Base-by-base conservation (phyloP, 1,140 invertebrate species). In the Notospermus geniculatus region DNA sequence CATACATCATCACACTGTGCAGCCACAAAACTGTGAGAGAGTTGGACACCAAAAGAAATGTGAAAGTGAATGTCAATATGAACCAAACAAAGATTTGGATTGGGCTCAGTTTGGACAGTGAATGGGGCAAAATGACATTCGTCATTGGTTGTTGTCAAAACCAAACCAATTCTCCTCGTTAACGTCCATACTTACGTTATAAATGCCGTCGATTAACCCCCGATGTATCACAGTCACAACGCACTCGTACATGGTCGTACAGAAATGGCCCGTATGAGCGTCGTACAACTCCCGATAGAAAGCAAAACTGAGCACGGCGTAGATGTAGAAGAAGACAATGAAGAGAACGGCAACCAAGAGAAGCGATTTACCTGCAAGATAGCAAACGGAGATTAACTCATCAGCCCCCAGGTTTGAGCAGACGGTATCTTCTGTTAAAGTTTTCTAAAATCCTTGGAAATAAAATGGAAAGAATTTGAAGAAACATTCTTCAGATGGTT, bases 281-380 rank as follows among this genome's bases (percentile, higher is more conserved):
- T 72, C 66, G 22, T 71, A 61, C 19, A 58, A 46, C 5, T 66
- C 68, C 5, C 74, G 62, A 28, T 69, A 64, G 43, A 77, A 64
- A 5, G 71, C 76, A 62, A 78, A 78, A 32, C 63, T 60, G 25
- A 75, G 43, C 43, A 78, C 60, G 1, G 74, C 69, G 62, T 75
- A 77, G 43, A 77, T 69, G 59, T 71, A 78, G 28, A 78, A 69
- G 25, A 78, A 63, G 13, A 71, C 68, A 46, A 76, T 25, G 11
- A 72, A 70, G 2, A 76, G 63, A 1, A 78, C 52, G 2, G 62
- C 70, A 36, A 78, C 76, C 71, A 73, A 69, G 23, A 77, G 41
- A 58, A 77, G 59, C 0, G 66, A 68, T 15, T 57, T 60, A 25
- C 63, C 63, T 65, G 30, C 28, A 46, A 60, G 4, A 64, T n/a